These are phyloP conservation scores for Bucorvus abyssinicus DNA, from an alignment of 2,797 vertebrate genomes.

Conservation along the genomic window DNA sequence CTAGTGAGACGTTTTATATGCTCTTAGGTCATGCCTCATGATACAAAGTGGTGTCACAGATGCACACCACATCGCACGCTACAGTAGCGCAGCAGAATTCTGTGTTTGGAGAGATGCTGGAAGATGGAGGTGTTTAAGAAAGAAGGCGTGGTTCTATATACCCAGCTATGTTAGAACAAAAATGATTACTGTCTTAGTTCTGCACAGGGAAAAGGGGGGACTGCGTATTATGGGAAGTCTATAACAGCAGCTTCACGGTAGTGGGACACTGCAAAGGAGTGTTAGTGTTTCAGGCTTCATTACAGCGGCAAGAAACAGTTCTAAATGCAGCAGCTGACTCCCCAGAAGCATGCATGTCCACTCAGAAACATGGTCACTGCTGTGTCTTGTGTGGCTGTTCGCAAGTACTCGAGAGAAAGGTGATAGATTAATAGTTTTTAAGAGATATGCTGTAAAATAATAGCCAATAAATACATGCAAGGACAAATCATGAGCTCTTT, in stretches of 20 bases:
- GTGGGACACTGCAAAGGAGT: not conserved
- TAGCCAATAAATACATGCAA: not conserved
- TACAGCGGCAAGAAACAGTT: not conserved
- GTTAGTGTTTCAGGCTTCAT: not conserved
- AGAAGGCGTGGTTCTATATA: not conserved
- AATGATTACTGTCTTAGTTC: not conserved
- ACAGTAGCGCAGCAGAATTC: not conserved
- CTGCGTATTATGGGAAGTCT: not conserved
- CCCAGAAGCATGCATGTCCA: not conserved
- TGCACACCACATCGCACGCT: accelerated
- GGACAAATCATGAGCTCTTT: not conserved
- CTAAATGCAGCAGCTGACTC: not conserved
- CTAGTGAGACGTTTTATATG: not conserved
- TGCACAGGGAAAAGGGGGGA: not conserved
- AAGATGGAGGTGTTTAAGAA: not conserved
- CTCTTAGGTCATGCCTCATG: not conserved
- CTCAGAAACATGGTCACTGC: not conserved
- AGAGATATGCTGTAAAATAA: not conserved
- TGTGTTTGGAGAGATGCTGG: not conserved
- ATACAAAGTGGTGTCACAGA: not conserved
- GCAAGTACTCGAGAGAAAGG: not conserved
- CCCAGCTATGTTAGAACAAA: not conserved
- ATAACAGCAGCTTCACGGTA: not conserved
- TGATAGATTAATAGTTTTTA: not conserved
- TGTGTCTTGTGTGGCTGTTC: not conserved